Percentiles rank a stretch among this genome's conserved stretches.
Evolutionary conservation across 2,888 invertebrate genomes (phyloP).

Genomic region (Phragmatobia fuliginosa): DNA sequence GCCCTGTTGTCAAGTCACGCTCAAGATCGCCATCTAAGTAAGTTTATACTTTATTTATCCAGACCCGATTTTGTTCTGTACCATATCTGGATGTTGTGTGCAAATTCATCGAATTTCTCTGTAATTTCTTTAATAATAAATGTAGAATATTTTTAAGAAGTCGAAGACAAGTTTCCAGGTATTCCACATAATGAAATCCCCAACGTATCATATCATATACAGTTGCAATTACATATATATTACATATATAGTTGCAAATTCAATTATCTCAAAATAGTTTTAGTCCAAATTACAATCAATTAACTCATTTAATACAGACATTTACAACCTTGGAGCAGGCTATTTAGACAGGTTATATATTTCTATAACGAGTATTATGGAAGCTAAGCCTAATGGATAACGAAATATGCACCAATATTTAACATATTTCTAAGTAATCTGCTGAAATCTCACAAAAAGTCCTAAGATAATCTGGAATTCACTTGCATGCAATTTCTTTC

Average conservation of each 20-base stretch:
- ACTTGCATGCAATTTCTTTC: slow-evolving; percentile 60
- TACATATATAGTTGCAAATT: slow-evolving; percentile 14
- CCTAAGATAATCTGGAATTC: slow-evolving; percentile 29
- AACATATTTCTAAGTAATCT: slow-evolving; percentile 34
- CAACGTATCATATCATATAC: slow-evolving; percentile 12
- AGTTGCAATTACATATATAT: slow-evolving; percentile 10
- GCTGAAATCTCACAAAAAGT: slow-evolving; percentile 23
- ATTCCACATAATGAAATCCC: slow-evolving; percentile 34
- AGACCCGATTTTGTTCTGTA: slow-evolving; percentile 36
- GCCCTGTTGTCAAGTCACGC: slow-evolving; percentile 91
- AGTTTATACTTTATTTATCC: slow-evolving; percentile 66
- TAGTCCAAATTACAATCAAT: slow-evolving; percentile 27
- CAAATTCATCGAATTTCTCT: background rate
- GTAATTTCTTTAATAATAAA: background rate
- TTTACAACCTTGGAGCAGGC: slow-evolving; percentile 23
- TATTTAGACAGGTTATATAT: slow-evolving; percentile 41
- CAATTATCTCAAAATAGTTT: slow-evolving; percentile 6
- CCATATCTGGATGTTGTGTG: slow-evolving; percentile 28
- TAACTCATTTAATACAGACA: slow-evolving; percentile 20
- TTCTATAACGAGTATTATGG: background rate
- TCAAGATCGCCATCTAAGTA: slow-evolving; percentile 92
- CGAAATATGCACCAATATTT: slow-evolving; percentile 14
- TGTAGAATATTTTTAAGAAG: background rate
- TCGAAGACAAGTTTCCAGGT: slow-evolving; percentile 18
- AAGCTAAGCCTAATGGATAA: slow-evolving; percentile 7